A percentile compares a stretch with the other conserved stretches of the same genome.
phyloP scores from a whole-genome alignment of 2,113 vertebrate species.

The Scalopus aquaticus region DNA sequence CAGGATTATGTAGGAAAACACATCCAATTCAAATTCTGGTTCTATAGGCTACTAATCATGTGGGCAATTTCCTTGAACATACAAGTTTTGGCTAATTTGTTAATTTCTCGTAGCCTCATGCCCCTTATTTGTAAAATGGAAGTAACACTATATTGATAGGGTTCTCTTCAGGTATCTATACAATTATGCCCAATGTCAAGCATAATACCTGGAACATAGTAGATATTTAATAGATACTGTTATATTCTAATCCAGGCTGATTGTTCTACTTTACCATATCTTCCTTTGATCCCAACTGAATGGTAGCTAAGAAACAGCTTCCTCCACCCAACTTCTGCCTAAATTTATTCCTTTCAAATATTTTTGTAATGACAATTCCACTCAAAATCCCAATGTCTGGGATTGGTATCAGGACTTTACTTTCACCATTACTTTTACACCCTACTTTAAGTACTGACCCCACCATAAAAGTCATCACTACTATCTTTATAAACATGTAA shows the following conservation, averaged over 20 bases:
- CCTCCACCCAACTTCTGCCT: background rate
- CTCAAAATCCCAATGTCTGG: background rate
- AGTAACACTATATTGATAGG: background rate
- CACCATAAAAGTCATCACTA: background rate
- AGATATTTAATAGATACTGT: background rate
- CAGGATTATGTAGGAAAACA: background rate
- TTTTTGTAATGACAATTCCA: background rate
- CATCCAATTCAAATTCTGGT: background rate
- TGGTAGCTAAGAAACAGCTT: background rate
- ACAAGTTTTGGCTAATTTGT: background rate
- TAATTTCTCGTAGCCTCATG: background rate
- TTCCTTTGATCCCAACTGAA: background rate
- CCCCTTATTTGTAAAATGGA: background rate
- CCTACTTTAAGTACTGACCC: background rate
- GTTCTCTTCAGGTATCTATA: background rate
- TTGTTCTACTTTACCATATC: background rate
- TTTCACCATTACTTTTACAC: background rate
- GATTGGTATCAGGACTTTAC: background rate
- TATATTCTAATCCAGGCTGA: background rate
- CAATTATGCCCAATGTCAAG: background rate
- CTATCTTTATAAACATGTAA: background rate
- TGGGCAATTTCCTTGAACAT: background rate
- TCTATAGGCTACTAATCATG: background rate
- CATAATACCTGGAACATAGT: background rate
- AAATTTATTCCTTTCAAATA: conserved; percentile 21